A percentile compares a stretch with the other conserved stretches of the same genome.
These are phyloP conservation scores for Macrotrachela quadricornifera DNA, from an alignment of 1,140 invertebrate genomes.

Conservation along the genomic window DNA sequence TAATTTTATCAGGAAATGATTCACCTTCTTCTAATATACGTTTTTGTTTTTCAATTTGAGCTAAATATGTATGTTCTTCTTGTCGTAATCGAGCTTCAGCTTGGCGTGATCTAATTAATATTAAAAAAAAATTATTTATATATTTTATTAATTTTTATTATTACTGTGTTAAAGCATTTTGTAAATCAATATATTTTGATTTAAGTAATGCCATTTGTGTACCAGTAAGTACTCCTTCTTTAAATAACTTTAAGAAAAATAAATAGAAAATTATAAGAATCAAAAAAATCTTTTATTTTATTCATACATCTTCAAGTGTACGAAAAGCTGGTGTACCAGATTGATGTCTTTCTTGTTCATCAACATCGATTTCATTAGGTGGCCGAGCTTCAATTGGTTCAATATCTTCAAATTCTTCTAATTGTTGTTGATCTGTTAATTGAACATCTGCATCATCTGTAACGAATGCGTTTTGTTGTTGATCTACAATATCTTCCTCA, in stretches of 20 bases:
- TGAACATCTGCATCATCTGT: background rate
- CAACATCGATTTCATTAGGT: background rate
- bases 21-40: slow-evolving; percentile 23
- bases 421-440: background rate
- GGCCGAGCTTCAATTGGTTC: background rate
- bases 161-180: slow-evolving; percentile 22
- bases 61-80: slow-evolving; percentile 18
- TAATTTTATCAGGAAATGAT: slow-evolving; percentile 25
- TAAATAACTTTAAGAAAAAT: slow-evolving; percentile 19
- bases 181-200: slow-evolving; percentile 27
- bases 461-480: background rate
- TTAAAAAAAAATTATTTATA: no score
- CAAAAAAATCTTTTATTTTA: background rate
- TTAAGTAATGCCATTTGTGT: slow-evolving; percentile 26
- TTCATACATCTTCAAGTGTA: slow-evolving; percentile 4
- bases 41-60: slow-evolving; percentile 18
- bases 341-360: background rate
- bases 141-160: no score
- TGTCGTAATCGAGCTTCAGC: slow-evolving; percentile 19
- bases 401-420: background rate
- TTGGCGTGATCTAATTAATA: slow-evolving; percentile 13
- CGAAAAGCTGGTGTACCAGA: slow-evolving; percentile 6
- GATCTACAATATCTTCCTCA: background rate
- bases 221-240: slow-evolving; percentile 26
- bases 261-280: background rate